Evolutionary conservation across 2,113 vertebrate species (phyloP).

Genomic region (Ceyx cyanopectus): DNA sequence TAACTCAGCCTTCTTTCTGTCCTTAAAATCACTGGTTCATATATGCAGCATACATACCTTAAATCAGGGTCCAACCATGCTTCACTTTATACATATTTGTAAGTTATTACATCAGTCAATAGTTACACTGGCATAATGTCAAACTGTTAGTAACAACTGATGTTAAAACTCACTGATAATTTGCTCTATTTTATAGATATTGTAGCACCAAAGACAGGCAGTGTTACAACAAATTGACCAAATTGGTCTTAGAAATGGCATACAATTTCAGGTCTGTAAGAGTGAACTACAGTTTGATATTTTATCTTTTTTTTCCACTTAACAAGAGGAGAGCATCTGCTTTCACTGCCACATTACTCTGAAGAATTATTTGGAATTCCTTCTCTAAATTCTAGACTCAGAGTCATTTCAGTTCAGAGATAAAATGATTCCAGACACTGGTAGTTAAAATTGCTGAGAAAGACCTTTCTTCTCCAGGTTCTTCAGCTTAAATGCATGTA

Average conservation of each 20-base stretch:
- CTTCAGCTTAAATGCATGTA: not conserved
- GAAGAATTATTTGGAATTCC: not conserved
- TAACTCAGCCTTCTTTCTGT: too few species aligned
- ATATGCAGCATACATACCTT: not conserved
- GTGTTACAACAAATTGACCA: not conserved
- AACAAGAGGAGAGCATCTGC: not conserved
- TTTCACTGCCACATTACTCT: not conserved
- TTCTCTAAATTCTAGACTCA: not conserved
- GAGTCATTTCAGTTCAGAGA: not conserved
- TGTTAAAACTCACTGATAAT: not conserved
- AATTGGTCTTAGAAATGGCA: not conserved
- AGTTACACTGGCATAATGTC: not conserved
- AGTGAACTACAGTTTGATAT: not conserved
- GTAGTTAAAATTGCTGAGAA: not conserved
- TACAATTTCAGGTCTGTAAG: not conserved
- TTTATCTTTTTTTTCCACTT: not conserved
- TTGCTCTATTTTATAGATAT: not conserved
- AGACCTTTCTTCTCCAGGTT: not conserved
- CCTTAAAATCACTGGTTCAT: not conserved
- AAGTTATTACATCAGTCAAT: not conserved
- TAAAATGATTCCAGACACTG: not conserved
- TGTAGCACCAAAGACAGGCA: not conserved
- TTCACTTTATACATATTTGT: not conserved
- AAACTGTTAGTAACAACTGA: not conserved
- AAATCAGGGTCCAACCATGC: not conserved